phyloP scores from a whole-genome alignment of 2,888 invertebrate species.

The Notodonta dromedarius region DNA sequence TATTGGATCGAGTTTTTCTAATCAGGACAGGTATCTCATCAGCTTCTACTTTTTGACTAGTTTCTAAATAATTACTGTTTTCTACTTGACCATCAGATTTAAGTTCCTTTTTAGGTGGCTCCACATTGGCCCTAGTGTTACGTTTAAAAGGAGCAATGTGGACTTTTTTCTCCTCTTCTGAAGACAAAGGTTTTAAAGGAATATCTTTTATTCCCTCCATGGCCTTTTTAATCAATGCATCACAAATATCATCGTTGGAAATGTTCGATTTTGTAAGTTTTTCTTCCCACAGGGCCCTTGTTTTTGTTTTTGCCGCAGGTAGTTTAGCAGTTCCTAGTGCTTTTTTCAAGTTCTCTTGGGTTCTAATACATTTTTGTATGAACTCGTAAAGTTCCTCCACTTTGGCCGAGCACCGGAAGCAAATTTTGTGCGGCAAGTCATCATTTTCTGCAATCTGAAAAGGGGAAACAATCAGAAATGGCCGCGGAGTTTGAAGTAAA shows the following conservation, averaged over 20 bases:
- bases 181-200: conserved; percentile 40
- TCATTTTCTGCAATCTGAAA: conserved; percentile 78
- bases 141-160: conserved; percentile 11
- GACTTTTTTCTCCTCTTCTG: conserved; percentile 24
- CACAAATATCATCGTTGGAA: conserved; percentile 78
- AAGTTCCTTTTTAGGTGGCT: conserved; percentile 18
- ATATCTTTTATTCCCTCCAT: conserved; percentile 72
- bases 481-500: background rate
- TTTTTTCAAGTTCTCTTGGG: conserved; percentile 65
- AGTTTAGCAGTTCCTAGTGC: conserved; percentile 57
- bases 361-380: conserved; percentile 73
- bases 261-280: conserved; percentile 71
- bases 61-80: conserved; percentile 14
- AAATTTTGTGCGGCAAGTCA: conserved; percentile 80
- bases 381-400: conserved; percentile 78
- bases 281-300: conserved; percentile 69
- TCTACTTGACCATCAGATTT: conserved; percentile 16
- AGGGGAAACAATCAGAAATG: conserved; percentile 12
- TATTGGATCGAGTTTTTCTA: conserved; percentile 26
- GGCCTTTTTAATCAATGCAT: conserved; percentile 76
- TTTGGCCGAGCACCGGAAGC: conserved; percentile 80
- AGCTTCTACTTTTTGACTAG: conserved; percentile 24
- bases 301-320: conserved; percentile 57
- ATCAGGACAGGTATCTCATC: background rate
- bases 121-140: conserved; percentile 13